Evolutionary conservation across 2,113 vertebrate genomes (phyloP), one percentile per base, ranked within the genome.

Genomic region (Megaceryle maxima): DNA sequence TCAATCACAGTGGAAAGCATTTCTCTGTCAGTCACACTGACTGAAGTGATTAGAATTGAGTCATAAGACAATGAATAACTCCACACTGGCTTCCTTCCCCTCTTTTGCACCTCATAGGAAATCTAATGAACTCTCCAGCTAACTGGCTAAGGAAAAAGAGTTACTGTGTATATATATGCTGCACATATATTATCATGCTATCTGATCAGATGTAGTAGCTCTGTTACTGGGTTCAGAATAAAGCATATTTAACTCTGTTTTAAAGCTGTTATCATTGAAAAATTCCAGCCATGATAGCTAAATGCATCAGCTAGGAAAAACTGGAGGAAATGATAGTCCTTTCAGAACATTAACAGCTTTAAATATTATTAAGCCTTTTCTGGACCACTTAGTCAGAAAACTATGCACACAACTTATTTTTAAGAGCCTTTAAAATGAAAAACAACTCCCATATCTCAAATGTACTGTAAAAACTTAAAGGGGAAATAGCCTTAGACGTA

Each of bases 31-130:
- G 98, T 99, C 98, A 99, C 97, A 96, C 94, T 97, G 98, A 98
- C 98, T 98, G 98, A 99, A 98, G 98, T 99, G 98, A 99, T 99
- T 99, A 99, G 98, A 98, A 99, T 98, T 98, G 98, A 99, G 98
- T 99, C 98, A 98, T 98, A 98, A 99, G 98, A 99, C 98, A 98
- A 99, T 99, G 98, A 99, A 98, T 98, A 99, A 99, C 98, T 98
- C 98, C 68, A 87, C 94, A 87, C 97, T 79, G 93, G 98, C 97
- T 99, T 99, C 98, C 98, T 98, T 98, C 92, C 96, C 97, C 97
- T 98, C 97, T 98, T 98, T 98, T 97, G 97, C 98, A 98, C 98
- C 97, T 98, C 96, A 96, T 97, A 97, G 97, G 98, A 96, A 98
- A 97, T 95, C 98, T 99, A 98, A 99, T 99, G 98, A 99, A 99